Evolutionary conservation across 2,113 vertebrate genomes (phyloP).

Genomic region (Trichomycterus rosablanca): DNA sequence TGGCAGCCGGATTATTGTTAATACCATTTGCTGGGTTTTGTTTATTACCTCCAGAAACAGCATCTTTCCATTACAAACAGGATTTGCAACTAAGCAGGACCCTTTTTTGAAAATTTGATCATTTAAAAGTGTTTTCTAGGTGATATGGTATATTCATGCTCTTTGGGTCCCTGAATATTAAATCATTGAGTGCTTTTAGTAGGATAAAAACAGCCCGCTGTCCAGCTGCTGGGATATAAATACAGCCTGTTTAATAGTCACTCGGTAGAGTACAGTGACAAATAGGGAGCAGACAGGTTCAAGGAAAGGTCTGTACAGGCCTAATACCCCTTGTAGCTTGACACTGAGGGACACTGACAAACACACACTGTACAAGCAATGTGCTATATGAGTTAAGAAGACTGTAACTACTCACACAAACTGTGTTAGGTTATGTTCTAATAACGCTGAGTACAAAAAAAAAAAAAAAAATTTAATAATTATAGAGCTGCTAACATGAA

Average conservation of each 20-base stretch:
- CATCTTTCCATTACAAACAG: too few relatives aligned
- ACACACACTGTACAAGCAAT: too few relatives aligned
- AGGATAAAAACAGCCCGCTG: not conserved
- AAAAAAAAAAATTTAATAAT: too few relatives aligned
- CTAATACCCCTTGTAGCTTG: not conserved
- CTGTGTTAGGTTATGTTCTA: too few relatives aligned
- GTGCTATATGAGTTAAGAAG: too few relatives aligned
- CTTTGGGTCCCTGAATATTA: constrained; percentile 1
- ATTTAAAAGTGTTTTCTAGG: constrained; percentile 2
- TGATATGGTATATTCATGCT: not conserved
- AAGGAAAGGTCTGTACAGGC: not conserved
- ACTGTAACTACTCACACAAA: too few relatives aligned
- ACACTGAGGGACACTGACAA: constrained; percentile 9
- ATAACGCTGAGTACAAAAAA: too few relatives aligned
- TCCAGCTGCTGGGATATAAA: constrained; percentile 17
- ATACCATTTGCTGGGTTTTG: not conserved
- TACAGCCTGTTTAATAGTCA: constrained; percentile 1
- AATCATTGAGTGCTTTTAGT: constrained; percentile 1
- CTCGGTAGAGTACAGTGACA: constrained; percentile 11
- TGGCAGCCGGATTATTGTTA: not conserved
- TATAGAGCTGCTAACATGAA: too few relatives aligned
- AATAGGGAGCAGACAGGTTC: not conserved
- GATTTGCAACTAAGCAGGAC: not conserved
- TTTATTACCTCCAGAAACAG: constrained; percentile 8
- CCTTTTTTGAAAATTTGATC: constrained; percentile 7